A percentile compares a stretch with the other conserved stretches of the same genome.
These are phyloP conservation scores for Loripinus fragilis DNA, from an alignment of 2,888 invertebrate species.

Conservation along the genomic window DNA sequence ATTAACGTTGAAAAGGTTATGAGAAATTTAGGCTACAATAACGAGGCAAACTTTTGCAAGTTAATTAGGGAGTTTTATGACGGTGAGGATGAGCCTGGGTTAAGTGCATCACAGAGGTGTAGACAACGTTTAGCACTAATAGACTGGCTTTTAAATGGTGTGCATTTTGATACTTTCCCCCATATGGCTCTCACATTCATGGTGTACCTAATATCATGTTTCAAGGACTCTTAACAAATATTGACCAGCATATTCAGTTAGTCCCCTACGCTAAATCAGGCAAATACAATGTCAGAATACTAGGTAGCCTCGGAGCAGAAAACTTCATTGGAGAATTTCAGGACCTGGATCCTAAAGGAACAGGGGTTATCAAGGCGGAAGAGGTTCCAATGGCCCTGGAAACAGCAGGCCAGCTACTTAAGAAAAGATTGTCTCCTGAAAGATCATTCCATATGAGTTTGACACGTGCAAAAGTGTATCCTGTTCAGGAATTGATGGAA, in stretches of 20 bases:
- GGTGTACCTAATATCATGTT: constrained; percentile 38
- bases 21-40: background rate
- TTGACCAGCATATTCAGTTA: background rate
- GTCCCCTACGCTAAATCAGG: background rate
- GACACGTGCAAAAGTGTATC: too few species aligned
- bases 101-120: constrained; percentile 29
- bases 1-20: constrained; percentile 12
- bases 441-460: too few species aligned
- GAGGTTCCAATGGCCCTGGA: too few species aligned
- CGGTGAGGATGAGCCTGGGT: constrained; percentile 41
- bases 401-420: too few species aligned
- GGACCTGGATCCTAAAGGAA: background rate
- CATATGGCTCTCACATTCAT: constrained; percentile 34
- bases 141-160: constrained; percentile 35
- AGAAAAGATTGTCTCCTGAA: too few species aligned
- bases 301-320: background rate
- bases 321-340: background rate
- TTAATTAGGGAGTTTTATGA: constrained; percentile 28
- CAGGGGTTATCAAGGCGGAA: background rate
- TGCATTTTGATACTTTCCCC: constrained; percentile 42
- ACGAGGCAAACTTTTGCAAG: constrained; percentile 38
- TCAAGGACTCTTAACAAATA: constrained; percentile 37
- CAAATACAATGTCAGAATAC: background rate
- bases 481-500: too few species aligned
- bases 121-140: constrained; percentile 23